These are phyloP conservation scores for Boulengeromyrus knoepffleri DNA, from an alignment of 2,113 vertebrate genomes.

Conservation along the genomic window DNA sequence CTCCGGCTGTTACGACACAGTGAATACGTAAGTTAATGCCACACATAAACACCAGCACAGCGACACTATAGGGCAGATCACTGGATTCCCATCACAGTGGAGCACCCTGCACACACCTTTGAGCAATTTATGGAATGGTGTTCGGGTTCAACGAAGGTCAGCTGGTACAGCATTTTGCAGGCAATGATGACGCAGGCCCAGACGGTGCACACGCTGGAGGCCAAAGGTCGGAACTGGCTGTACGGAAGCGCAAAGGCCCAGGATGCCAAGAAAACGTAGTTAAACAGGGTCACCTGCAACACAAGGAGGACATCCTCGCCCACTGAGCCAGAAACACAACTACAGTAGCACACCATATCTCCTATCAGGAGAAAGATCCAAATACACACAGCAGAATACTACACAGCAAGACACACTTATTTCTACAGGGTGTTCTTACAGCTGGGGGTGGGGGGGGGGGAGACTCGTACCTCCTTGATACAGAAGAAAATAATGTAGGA, in stretches of 20 bases:
- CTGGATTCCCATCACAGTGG: not conserved
- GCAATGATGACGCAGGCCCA: constrained; percentile 95
- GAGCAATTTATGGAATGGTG: constrained; percentile 74
- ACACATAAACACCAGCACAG: not conserved
- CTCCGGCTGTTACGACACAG: constrained; percentile 32
- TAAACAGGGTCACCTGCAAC: constrained; percentile 84
- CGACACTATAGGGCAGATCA: not conserved
- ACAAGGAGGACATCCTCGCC: not conserved
- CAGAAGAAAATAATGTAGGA: constrained; percentile 88
- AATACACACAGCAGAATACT: not conserved
- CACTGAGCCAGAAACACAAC: not conserved
- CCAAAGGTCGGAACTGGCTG: constrained; percentile 80
- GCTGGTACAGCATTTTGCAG: constrained; percentile 98
- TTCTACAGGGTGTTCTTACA: not conserved
- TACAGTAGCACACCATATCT: not conserved
- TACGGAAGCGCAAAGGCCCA: constrained; percentile 96
- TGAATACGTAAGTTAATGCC: not conserved
- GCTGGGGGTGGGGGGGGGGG: no score
- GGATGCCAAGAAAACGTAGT: constrained; percentile 81
- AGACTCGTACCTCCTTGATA: constrained; percentile 74
- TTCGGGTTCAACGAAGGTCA: constrained; percentile 72
- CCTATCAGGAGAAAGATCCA: not conserved
- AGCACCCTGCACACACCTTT: constrained; percentile 55
- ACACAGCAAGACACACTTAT: not conserved
- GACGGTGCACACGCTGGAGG: constrained; percentile 88